Base-by-base conservation (phyloP, 2,113 vertebrate species). In the Oriolus oriolus region DNA sequence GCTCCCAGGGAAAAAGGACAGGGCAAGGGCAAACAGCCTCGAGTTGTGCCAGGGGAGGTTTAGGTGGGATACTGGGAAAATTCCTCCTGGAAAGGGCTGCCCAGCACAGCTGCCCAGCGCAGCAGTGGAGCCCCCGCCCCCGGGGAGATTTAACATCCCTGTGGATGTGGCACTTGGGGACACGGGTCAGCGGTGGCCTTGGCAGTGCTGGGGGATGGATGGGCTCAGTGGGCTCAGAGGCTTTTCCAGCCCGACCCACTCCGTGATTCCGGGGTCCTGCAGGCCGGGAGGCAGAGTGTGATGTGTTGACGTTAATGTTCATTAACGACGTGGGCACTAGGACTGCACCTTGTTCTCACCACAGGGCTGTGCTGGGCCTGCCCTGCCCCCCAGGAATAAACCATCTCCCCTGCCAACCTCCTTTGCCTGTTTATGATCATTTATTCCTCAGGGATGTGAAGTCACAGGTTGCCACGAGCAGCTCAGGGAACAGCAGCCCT, bases 251-350 rank as follows among this genome's bases (percentile, higher is more conserved):
- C 30, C 4, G 5, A 18, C 7, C 65, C 28, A 4, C 33, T 39
- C 22, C 11, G 1, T 7, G 33, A 1, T 28, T 41, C 54, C 45
- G 0, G 4, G 41, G 27, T 4, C 47, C 50, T 9, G 7, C 1
- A 8, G 54, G 3, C 63, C 14, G 44, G 13, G 11, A 16, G 23
- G 42, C 81, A 7, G 33, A 1, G 37, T 5, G 3, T 0, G 8
- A 28, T 3, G 1, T 7, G 7, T 11, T 8, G 11, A 27, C 17
- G 9, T 18, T 18, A 9, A 2, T 8, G 5, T 12, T 1, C 18
- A 5, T 42, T 15, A 13, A 4, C 10, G 11, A 2, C 20, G 10
- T 1, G 35, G 12, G 7, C 56, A 22, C 65, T 2, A 11, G 68
- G 31, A 10, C 24, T 11, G 10, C 30, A 15, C 23, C 54, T 39